Percentiles rank a stretch among this genome's conserved stretches.
Evolutionary conservation across 2,888 invertebrate genomes (phyloP).

Genomic region (Linhomoeus sp.): DNA sequence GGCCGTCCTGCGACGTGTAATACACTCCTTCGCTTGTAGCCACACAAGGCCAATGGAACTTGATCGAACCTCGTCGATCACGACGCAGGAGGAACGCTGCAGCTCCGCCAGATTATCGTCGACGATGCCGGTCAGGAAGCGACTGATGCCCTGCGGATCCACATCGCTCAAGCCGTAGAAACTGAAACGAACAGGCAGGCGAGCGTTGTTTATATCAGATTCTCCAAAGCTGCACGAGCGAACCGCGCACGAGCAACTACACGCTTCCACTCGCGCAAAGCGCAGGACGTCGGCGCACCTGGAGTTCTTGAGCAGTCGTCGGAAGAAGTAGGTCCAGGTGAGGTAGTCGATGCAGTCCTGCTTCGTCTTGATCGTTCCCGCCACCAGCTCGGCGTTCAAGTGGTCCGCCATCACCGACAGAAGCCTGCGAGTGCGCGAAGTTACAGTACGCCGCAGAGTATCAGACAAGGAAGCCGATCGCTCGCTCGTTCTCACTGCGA

Average conservation of each 20-base stretch:
- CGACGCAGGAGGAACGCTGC: constrained; percentile 53
- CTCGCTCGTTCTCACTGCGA: constrained; percentile 41
- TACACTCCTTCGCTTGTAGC: too few relatives aligned
- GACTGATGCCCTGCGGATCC: constrained; percentile 34
- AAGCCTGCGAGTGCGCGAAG: too few relatives aligned
- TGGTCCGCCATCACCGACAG: constrained; percentile 66
- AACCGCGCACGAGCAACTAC: too few relatives aligned
- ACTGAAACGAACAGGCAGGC: constrained; percentile 24
- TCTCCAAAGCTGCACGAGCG: neutral
- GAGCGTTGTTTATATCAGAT: neutral
- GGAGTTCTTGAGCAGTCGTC: constrained; percentile 74
- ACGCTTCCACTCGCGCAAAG: too few relatives aligned
- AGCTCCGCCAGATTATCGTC: constrained; percentile 54
- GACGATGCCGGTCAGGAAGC: constrained; percentile 57
- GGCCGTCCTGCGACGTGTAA: constrained; percentile 37
- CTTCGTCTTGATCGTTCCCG: constrained; percentile 76
- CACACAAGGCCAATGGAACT: neutral
- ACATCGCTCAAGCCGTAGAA: constrained; percentile 60
- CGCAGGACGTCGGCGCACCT: constrained; percentile 20
- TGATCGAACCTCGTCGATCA: constrained; percentile 41
- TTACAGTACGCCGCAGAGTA: too few relatives aligned
- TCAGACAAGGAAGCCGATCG: too few relatives aligned
- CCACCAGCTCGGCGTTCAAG: constrained; percentile 76
- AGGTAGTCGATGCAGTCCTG: constrained; percentile 86
- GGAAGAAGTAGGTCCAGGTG: constrained; percentile 95